phyloP scores from a whole-genome alignment of 2,797 vertebrate species.

The Malurus splendens region DNA sequence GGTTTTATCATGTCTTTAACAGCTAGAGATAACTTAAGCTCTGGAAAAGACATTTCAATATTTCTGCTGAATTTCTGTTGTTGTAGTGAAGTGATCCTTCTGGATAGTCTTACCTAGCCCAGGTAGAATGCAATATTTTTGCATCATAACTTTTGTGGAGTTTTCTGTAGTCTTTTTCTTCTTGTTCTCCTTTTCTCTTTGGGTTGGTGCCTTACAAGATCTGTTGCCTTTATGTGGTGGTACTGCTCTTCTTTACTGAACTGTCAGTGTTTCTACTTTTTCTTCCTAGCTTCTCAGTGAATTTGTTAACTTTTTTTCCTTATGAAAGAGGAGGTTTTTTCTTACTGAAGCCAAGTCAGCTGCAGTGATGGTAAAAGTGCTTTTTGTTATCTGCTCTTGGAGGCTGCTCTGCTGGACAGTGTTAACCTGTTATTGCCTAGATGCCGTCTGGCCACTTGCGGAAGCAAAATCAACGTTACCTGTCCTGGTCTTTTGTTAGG shows the following conservation, averaged over 20 bases:
- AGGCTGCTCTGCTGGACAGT: background rate
- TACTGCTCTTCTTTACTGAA: background rate
- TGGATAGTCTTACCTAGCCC: background rate
- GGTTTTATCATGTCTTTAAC: background rate
- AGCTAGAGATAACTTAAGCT: background rate
- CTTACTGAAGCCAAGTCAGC: background rate
- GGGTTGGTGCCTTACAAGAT: background rate
- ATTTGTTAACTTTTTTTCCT: background rate
- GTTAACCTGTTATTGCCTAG: background rate
- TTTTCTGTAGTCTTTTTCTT: background rate
- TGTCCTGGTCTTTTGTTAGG: background rate
- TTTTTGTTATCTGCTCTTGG: background rate
- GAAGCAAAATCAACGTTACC: background rate
- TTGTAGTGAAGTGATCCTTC: background rate
- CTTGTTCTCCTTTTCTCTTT: fast-evolving
- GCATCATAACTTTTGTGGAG: background rate
- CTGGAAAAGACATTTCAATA: background rate
- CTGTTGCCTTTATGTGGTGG: background rate
- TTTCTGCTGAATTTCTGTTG: background rate
- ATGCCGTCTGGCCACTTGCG: background rate
- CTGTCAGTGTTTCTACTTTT: background rate
- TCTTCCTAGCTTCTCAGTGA: background rate
- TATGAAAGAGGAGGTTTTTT: background rate
- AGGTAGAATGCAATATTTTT: background rate
- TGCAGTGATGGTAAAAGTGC: background rate